Evolutionary conservation across 2,113 vertebrate species (phyloP), one percentile per base, ranked within the genome.

Genomic region (Myotis davidii): DNA sequence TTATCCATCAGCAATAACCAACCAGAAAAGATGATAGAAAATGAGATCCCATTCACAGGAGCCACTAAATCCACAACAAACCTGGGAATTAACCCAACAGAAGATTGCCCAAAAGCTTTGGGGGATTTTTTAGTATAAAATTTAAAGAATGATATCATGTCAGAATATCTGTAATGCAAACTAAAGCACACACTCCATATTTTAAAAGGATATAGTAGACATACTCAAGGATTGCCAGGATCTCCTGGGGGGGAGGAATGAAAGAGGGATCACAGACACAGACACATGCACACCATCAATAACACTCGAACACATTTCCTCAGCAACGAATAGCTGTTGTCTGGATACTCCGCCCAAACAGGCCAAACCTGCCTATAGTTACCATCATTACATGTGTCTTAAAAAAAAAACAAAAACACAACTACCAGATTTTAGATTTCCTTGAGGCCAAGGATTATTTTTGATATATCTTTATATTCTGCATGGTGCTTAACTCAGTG

Each of bases 341-440:
- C 56, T 72, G 52, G 78, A 76, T n/a, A 67, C 6, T n/a, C 37
- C 78, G 9, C 32, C 70, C 6, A 73, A 83, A 21, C 2, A 67
- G 32, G n/a, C n/a, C 45, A 88, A 82, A n/a, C 76, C 10, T 50
- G n/a, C 21, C 37, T 32, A 61, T 29, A 14, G 0, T 64, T 37
- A 18, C 7, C 32, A 18, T 42, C 14, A 27, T n/a, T 56, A 84
- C 32, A 27, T 16, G 37, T 42, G 5, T 21, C 5, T 11, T 32
- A 13, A 6, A 77, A 45, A 83, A 64, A 82, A 13, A 6, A 77
- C 32, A 83, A 64, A 82, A 42, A 23, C 1, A 29, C 45, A 82
- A 67, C 37, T 54, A 85, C 9, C 67, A 86, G 78, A 70, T 77
- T 94, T 82, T 54, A 82, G 61, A 85, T 52, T 88, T 88, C 34